Percentiles rank a stretch among this genome's conserved stretches.
Conservation (phyloP, 1,140 invertebrate species). For the Cotesia typhae region DNA sequence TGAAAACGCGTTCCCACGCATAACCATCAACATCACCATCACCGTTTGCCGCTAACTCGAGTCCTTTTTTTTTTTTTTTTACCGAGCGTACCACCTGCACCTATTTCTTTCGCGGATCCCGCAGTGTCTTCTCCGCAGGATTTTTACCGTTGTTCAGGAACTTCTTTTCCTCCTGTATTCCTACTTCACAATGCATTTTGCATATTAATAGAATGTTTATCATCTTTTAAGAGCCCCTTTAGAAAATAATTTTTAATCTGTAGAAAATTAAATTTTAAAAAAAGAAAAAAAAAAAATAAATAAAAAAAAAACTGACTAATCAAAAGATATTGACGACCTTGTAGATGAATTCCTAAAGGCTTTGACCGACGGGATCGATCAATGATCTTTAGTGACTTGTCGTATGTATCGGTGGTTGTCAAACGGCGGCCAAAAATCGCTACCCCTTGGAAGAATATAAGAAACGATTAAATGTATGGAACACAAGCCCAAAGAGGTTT, state of each 20-base stretch:
- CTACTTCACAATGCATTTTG: too few relatives aligned
- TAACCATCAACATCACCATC: conserved; percentile 34
- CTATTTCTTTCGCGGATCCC: conserved; percentile 16
- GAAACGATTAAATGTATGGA: background rate
- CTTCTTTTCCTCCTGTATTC: background rate
- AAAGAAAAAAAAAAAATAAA: too few relatives aligned
- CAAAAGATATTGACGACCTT: background rate
- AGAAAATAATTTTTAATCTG: too few relatives aligned
- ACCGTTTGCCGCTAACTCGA: conserved; percentile 40
- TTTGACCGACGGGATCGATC: too few relatives aligned
- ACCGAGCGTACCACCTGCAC: conserved; percentile 27
- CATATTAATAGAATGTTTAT: too few relatives aligned
- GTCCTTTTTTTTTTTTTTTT: conserved; percentile 37
- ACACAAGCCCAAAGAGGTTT: background rate
- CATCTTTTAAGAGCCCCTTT: too few relatives aligned
- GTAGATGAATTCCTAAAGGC: background rate
- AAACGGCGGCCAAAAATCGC: background rate
- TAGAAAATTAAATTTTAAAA: too few relatives aligned
- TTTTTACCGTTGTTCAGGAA: conserved; percentile 36
- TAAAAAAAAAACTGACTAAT: too few relatives aligned
- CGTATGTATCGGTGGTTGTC: background rate
- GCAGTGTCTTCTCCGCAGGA: conserved; percentile 27
- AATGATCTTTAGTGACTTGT: background rate
- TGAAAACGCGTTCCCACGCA: conserved; percentile 50
- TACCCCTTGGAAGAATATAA: background rate